phyloP scores from a whole-genome alignment of 2,113 vertebrate genomes.

The Pangasianodon hypophthalmus region DNA sequence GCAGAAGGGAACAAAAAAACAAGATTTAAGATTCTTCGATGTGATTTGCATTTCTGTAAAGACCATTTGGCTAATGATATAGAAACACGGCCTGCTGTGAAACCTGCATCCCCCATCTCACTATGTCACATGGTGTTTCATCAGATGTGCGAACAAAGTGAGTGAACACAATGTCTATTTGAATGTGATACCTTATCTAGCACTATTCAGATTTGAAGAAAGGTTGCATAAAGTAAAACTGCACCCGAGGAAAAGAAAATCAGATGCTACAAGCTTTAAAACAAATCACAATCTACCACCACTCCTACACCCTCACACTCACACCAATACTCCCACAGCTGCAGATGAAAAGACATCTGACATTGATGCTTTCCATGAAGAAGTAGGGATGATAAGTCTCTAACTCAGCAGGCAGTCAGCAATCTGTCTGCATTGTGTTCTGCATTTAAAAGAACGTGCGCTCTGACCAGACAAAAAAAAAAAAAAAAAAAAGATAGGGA shows the following conservation, averaged over 20 bases:
- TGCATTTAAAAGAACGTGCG: conserved; percentile 42
- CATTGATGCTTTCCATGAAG: conserved; percentile 44
- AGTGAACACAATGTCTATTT: background rate
- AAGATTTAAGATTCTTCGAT: background rate
- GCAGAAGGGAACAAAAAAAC: background rate
- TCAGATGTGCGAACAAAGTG: background rate
- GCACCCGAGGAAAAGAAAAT: conserved; percentile 1
- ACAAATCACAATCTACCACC: conserved; percentile 24
- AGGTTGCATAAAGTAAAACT: conserved; percentile 20
- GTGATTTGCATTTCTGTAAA: background rate
- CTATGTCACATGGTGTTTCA: background rate
- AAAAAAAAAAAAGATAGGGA: background rate
- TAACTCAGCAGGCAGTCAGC: conserved; percentile 47
- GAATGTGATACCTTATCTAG: conserved; percentile 12
- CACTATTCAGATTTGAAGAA: background rate
- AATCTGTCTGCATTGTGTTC: conserved; percentile 52
- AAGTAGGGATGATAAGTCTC: conserved; percentile 45
- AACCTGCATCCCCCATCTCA: background rate
- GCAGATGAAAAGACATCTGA: conserved; percentile 37
- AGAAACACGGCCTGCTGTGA: background rate
- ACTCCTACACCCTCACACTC: conserved; percentile 36
- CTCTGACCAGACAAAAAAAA: background rate
- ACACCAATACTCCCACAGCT: conserved; percentile 26
- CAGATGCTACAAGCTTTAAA: conserved; percentile 11
- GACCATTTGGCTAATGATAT: conserved; percentile 16